Evolutionary conservation across 2,888 invertebrate genomes (phyloP), one percentile per base, ranked within the genome.

Genomic region (Tridacna gigas): DNA sequence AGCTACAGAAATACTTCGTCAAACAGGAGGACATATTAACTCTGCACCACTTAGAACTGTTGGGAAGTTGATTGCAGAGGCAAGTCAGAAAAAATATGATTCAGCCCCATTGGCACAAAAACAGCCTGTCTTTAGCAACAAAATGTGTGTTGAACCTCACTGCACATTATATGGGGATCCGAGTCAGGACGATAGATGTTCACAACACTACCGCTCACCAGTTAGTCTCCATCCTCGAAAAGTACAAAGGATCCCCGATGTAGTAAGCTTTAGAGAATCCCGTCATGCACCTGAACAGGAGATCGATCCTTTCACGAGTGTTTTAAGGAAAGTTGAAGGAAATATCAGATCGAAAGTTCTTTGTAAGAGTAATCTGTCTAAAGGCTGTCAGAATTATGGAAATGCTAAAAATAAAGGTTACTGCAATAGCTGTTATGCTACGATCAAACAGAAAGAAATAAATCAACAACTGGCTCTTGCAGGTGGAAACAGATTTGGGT

Each of bases 341-440:
- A 86, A 79, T 13, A 80, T 80, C 61, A 89, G 83, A 71, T 85
- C 78, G 60, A 69, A 15, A 0, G 78, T 48, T 13, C 69, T 65
- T 20, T 91, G 92, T 80, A 89, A 86, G 76, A 86, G 83, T 65
- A 69, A 74, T 37, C 45, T n/a, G 13, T 26, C 18, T 2, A 51
- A 74, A n/a, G 80, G 83, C 0, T 92, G 92, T 77, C 28, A 45
- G 37, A 91, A 91, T 80, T 91, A 82, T 79, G 92, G 90, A 13
- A 92, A 91, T 84, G 78, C 84, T 0, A 67, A 74, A 28, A 90
- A 89, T 2, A 78, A 85, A 66, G 92, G 92, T 0, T 91, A 87
- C 71, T 92, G 92, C 84, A 92, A 92, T 79, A 84, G 88, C 37
- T 92, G 92, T 77, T 91, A 81, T 37, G 77, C 83, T 60, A 67